phyloP scores from a whole-genome alignment of 2,888 invertebrate species.

The Acanthosoma haemorrhoidale region DNA sequence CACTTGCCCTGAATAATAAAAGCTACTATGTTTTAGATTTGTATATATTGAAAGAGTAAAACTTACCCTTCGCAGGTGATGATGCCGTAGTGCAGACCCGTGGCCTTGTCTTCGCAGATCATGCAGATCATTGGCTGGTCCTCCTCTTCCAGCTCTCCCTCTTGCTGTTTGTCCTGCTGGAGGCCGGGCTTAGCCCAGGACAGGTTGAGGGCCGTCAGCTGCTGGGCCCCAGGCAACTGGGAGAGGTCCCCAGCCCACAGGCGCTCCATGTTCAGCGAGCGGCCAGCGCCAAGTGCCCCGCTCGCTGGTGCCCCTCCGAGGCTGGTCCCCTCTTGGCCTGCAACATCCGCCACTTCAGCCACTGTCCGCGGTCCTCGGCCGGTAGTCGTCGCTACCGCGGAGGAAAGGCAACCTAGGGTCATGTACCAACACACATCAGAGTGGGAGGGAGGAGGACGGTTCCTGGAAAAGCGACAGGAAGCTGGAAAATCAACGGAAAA shows the following conservation, averaged over 20 bases:
- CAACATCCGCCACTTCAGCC: no score
- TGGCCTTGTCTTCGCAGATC: conserved; percentile 98
- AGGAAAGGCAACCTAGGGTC: not conserved
- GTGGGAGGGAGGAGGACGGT: no score
- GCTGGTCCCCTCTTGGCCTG: conserved; percentile 36
- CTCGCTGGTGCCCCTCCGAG: conserved; percentile 33
- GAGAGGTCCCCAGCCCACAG: conserved; percentile 85
- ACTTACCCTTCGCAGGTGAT: conserved; percentile 93
- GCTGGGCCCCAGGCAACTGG: conserved; percentile 72
- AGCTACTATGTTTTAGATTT: no score
- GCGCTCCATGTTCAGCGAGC: conserved; percentile 81
- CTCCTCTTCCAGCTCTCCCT: conserved; percentile 84
- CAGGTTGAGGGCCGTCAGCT: conserved; percentile 60
- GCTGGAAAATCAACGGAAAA: no score
- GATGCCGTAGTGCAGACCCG: conserved; percentile 96
- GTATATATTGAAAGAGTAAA: not conserved
- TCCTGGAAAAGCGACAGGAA: no score
- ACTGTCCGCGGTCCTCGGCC: not conserved
- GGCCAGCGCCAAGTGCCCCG: conserved; percentile 40
- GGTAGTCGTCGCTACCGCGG: not conserved
- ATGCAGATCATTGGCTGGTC: conserved; percentile 95
- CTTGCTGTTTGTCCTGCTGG: conserved; percentile 43
- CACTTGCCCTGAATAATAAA: no score
- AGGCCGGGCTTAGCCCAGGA: conserved; percentile 43
- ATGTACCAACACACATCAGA: no score